A percentile compares a stretch with the other conserved stretches of the same genome.
Conservation (phyloP, 2,888 invertebrate genomes). For the Melipona bicolor region DNA sequence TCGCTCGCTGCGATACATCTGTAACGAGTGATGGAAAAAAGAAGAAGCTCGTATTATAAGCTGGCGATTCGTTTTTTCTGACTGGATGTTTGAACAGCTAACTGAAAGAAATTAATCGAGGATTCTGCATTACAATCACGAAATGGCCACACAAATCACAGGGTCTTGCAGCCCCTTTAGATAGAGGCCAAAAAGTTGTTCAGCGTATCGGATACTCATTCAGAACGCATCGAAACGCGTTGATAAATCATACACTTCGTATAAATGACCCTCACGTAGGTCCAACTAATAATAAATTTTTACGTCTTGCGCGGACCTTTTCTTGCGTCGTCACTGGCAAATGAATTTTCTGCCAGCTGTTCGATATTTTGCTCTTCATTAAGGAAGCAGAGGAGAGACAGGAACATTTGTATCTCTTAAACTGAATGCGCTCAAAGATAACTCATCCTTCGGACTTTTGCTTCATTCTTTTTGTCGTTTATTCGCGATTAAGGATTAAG, state of each 20-base stretch:
- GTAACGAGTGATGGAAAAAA: neutral
- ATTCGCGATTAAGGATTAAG: neutral
- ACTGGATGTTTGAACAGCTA: conserved; percentile 15
- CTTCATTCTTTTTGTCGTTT: neutral
- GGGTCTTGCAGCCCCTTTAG: conserved; percentile 40
- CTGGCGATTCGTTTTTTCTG: conserved; percentile 18
- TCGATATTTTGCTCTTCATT: conserved; percentile 21
- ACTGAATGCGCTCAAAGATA: neutral
- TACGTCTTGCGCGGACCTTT: conserved; percentile 29
- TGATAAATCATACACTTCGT: conserved; percentile 63
- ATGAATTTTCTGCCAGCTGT: conserved; percentile 43
- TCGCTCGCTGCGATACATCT: neutral
- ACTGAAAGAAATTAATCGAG: conserved; percentile 58
- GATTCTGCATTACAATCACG: conserved; percentile 53
- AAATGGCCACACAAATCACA: conserved; percentile 61
- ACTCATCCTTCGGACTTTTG: neutral
- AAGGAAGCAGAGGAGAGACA: neutral
- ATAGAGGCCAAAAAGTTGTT: conserved; percentile 59
- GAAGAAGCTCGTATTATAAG: neutral
- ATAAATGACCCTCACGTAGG: conserved; percentile 51
- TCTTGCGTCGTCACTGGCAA: conserved; percentile 25
- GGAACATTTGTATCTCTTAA: conserved; percentile 15
- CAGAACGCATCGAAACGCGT: conserved; percentile 43
- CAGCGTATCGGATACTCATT: conserved; percentile 47
- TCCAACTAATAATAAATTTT: conserved; percentile 56